These are phyloP conservation scores for Xyrichtys novacula DNA, from an alignment of 2,797 vertebrate species.

Conservation along the genomic window DNA sequence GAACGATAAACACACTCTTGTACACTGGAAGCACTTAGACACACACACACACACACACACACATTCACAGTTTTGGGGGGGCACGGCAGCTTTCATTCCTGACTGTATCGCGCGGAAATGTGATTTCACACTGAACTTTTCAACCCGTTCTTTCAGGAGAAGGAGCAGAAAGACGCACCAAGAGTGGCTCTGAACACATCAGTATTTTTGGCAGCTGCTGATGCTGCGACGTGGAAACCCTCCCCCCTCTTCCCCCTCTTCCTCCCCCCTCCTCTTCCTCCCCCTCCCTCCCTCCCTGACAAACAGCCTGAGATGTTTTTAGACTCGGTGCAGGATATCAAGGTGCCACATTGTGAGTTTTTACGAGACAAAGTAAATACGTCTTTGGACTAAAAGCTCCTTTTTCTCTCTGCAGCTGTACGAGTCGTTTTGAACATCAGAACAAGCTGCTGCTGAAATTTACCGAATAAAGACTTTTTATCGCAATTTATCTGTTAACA, in stretches of 20 bases:
- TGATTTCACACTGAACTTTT: conserved; percentile 70
- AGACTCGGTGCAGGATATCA: conserved; percentile 33
- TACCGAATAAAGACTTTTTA: too few relatives aligned
- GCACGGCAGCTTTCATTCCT: conserved; percentile 57
- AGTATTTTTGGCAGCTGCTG: conserved; percentile 63
- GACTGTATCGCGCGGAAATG: conserved; percentile 58
- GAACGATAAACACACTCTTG: conserved; percentile 39
- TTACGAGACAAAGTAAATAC: conserved; percentile 10
- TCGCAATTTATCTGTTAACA: too few relatives aligned
- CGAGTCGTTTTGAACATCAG: too few relatives aligned
- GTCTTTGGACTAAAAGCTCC: conserved; percentile 2
- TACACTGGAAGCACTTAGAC: conserved; percentile 48
- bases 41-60: conserved; percentile 17
- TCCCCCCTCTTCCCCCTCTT: neutral
- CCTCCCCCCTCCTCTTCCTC: neutral
- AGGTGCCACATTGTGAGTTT: conserved; percentile 31
- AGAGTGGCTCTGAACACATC: conserved; percentile 32
- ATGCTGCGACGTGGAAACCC: conserved; percentile 31
- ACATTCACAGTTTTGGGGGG: too few relatives aligned
- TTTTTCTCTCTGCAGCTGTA: conserved; percentile 1
- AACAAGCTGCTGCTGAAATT: too few relatives aligned
- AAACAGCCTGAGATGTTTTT: conserved; percentile 38
- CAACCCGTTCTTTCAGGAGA: conserved; percentile 60
- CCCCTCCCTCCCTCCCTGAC: neutral
- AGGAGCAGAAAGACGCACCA: conserved; percentile 42